Evolutionary conservation across 2,888 invertebrate species (phyloP).

Genomic region (Tromatobia lineatoria): DNA sequence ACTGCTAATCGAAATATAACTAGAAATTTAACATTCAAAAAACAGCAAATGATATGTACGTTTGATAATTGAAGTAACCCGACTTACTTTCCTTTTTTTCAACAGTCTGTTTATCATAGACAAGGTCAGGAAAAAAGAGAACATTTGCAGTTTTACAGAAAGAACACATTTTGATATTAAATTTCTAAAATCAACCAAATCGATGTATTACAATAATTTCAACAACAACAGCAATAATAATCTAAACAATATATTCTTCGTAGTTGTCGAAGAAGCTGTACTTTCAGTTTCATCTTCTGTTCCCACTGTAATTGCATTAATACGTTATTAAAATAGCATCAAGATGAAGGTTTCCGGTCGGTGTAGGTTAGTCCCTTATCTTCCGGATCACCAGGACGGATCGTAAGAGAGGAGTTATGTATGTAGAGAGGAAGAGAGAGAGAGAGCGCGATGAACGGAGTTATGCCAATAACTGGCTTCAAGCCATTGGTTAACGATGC

Average conservation of each 20-base stretch:
- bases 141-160: too few relatives aligned
- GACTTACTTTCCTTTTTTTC: too few relatives aligned
- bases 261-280: background rate
- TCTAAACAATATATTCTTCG: background rate
- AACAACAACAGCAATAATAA: background rate
- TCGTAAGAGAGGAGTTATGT: background rate
- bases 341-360: conserved; percentile 42
- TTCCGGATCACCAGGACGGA: conserved; percentile 18
- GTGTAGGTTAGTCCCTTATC: conserved; percentile 29
- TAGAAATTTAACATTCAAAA: too few relatives aligned
- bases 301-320: conserved; percentile 16
- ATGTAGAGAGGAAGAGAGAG: background rate
- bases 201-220: too few relatives aligned
- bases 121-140: too few relatives aligned
- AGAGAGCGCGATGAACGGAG: background rate
- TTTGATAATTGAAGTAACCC: too few relatives aligned
- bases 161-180: too few relatives aligned
- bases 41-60: too few relatives aligned
- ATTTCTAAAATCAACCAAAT: too few relatives aligned
- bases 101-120: too few relatives aligned
- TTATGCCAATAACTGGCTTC: conserved; percentile 1
- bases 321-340: conserved; percentile 26
- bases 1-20: too few relatives aligned
- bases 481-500: background rate
- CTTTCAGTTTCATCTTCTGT: background rate